phyloP scores from a whole-genome alignment of 2,888 invertebrate genomes.

The Amorpha juglandis region DNA sequence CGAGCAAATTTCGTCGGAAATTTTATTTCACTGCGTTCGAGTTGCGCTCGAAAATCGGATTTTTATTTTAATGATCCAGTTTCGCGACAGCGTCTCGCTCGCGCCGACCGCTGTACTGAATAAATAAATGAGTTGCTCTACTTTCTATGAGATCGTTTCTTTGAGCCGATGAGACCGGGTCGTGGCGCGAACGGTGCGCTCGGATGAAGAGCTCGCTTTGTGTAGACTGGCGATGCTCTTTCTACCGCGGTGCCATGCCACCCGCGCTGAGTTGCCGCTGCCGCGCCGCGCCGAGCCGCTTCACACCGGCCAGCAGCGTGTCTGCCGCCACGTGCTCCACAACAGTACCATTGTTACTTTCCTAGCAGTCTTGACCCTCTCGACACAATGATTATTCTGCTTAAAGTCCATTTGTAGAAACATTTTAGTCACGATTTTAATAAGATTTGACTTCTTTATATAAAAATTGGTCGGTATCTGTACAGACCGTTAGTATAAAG shows the following conservation, averaged over 20 bases:
- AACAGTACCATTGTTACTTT: slow-evolving; percentile 17
- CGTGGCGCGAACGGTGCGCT: slow-evolving; percentile 36
- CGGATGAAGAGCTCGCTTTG: slow-evolving; percentile 43
- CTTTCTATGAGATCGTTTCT: slow-evolving; percentile 84
- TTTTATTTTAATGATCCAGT: slow-evolving; percentile 84
- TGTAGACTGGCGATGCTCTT: slow-evolving; percentile 31
- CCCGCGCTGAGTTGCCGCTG: no score
- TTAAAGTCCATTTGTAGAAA: slow-evolving; percentile 53
- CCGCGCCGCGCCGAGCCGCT: no score
- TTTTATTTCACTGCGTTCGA: slow-evolving; percentile 78
- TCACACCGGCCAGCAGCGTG: not conserved
- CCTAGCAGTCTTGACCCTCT: slow-evolving; percentile 16
- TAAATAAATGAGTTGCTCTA: slow-evolving; percentile 83
- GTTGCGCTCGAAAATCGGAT: slow-evolving; percentile 79
- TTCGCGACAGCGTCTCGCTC: slow-evolving; percentile 73
- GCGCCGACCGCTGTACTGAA: slow-evolving; percentile 77
- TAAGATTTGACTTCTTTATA: slow-evolving; percentile 45
- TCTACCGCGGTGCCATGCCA: slow-evolving; percentile 9
- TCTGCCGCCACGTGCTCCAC: not conserved
- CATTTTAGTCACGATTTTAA: slow-evolving; percentile 61
- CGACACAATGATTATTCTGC: slow-evolving; percentile 33
- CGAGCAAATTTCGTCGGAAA: slow-evolving; percentile 81
- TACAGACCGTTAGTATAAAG: not conserved
- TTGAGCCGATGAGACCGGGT: slow-evolving; percentile 68
- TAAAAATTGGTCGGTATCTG: not conserved